Percentiles rank a stretch among this genome's conserved stretches.
Conservation (phyloP, 2,797 vertebrate species). For the Streptopelia turtur region DNA sequence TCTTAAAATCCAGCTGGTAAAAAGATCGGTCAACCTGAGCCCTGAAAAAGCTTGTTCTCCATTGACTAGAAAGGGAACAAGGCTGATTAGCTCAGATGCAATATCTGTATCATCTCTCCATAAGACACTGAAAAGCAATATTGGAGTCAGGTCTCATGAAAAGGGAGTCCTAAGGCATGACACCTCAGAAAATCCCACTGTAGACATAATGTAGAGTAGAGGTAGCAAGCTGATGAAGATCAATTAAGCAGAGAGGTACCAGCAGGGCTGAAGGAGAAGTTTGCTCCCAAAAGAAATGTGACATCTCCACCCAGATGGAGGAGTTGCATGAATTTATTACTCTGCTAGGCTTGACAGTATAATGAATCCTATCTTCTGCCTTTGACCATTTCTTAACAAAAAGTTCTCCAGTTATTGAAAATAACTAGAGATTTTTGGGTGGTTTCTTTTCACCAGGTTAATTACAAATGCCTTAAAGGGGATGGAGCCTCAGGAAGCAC, state of each 20-base stretch:
- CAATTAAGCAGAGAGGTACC: not conserved
- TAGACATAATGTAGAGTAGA: not conserved
- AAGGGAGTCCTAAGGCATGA: not conserved
- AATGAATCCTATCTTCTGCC: not conserved
- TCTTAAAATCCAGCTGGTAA: not conserved
- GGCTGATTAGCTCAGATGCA: not conserved
- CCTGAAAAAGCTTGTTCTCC: not conserved
- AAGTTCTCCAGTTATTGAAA: not conserved
- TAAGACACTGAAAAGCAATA: not conserved
- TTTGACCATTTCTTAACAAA: not conserved
- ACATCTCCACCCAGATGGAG: not conserved
- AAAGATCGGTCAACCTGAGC: not conserved
- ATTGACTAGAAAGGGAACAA: not conserved
- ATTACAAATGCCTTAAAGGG: not conserved
- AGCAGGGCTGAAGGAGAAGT: not conserved
- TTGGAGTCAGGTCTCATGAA: not conserved
- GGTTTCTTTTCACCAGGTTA: not conserved
- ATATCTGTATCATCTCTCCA: not conserved
- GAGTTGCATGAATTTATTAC: not conserved
- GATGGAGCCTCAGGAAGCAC: not conserved
- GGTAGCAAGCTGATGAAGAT: not conserved
- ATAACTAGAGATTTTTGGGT: not conserved
- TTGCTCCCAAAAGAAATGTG: not conserved
- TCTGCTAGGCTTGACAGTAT: not conserved
- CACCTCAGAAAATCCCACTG: not conserved